Conservation (phyloP, 1,140 invertebrate species). For the Drosophila elegans region DNA sequence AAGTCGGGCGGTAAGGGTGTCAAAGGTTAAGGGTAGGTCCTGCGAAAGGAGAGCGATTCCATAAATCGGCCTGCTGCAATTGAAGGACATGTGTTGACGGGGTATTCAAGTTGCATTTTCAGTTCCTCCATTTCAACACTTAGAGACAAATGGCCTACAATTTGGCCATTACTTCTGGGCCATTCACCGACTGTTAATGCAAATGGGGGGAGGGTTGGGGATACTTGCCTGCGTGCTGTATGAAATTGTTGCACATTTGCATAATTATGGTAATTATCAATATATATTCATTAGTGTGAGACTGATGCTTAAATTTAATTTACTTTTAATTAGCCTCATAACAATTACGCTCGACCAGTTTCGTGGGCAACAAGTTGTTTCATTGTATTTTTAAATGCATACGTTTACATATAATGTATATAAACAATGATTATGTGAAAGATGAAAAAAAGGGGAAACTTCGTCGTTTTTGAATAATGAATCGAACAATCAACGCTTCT, state of each 20-base stretch:
- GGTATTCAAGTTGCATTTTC: constrained; percentile 9
- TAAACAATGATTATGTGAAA: neutral
- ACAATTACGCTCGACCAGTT: constrained; percentile 73
- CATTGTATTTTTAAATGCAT: constrained; percentile 28
- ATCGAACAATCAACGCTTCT: neutral
- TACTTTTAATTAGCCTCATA: constrained; percentile 69
- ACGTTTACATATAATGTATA: constrained; percentile 9
- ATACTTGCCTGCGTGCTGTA: constrained; percentile 32
- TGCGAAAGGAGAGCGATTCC: constrained; percentile 16
- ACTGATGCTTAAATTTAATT: constrained; percentile 73
- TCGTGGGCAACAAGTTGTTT: constrained; percentile 52
- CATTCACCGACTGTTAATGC: constrained; percentile 15
- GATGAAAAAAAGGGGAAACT: neutral
- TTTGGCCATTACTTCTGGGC: constrained; percentile 6
- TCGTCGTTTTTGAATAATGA: neutral
- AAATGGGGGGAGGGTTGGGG: constrained; percentile 7
- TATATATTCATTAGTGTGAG: constrained; percentile 78
- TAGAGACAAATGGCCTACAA: constrained; percentile 14
- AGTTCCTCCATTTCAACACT: neutral
- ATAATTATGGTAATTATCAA: constrained; percentile 80
- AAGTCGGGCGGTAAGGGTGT: constrained; percentile 4
- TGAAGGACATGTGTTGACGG: constrained; percentile 49
- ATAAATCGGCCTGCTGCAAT: constrained; percentile 25
- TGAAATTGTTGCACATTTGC: constrained; percentile 73
- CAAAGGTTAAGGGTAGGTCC: constrained; percentile 35